Base-by-base conservation (phyloP, 2,797 vertebrate species). In the Phoebastria nigripes region DNA sequence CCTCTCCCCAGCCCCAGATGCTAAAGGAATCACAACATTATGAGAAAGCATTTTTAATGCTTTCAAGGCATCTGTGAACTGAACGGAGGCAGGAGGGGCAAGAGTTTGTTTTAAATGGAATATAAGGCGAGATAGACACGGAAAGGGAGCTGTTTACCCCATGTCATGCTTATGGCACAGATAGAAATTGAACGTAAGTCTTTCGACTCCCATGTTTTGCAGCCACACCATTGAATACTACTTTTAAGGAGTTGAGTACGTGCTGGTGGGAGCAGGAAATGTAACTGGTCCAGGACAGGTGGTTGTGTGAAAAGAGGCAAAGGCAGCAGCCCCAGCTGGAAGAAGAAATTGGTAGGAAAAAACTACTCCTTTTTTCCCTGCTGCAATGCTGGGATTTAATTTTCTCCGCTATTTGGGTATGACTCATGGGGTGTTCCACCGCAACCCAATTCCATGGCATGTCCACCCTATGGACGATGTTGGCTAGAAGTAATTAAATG, bases 331-430 rank as follows among this genome's bases (percentile, higher is more conserved):
- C 21, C 12, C 25, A 66, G 31, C n/a, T 82, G 59, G 29, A 82
- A 59, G 21, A 80, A 87, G 44, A 94, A 73, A 63, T 14, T 19
- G 13, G 24, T 51, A 51, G 35, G 44, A n/a, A 67, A 95, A 87
- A 92, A 6, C 2, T 2, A 2, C 12, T 44, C 2, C 5, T 59
- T 46, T 56, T 78, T 65, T 37, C 20, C 12, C 21, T 84, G 8
- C 66, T 80, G 65, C 65, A 88, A 76, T 8, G 18, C 42, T 61
- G 61, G 29, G 63, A 54, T 94, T 96, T 93, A 54, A 83, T 91
- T 96, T 96, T 94, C 90, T 81, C 2, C 15, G 65, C 69, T 92
- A 52, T 94, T 73, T 85, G 93, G 94, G 83, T 91, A 92, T 95
- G 92, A 61, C 94, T 80, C 19, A 18, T 26, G 52, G 69, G 71